These are phyloP conservation scores for Phania funesta DNA, from an alignment of 2,888 invertebrate genomes.

Conservation along the genomic window DNA sequence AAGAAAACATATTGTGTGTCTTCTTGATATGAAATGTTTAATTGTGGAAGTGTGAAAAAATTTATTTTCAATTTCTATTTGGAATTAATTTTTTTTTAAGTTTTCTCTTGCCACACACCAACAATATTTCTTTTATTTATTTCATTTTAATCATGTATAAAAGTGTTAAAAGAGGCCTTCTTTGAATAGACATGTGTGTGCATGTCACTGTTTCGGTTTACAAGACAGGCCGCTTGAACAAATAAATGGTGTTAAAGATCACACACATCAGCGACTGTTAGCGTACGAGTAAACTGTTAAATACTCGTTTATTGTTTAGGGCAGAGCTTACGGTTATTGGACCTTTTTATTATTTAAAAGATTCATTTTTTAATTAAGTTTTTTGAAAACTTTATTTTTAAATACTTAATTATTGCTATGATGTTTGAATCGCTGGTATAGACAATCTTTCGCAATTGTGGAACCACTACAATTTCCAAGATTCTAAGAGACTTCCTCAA, in stretches of 20 bases:
- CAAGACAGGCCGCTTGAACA: slow-evolving; percentile 23
- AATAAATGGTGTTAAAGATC: slow-evolving; percentile 62
- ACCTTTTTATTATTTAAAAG: not conserved
- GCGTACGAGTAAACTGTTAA: slow-evolving; percentile 1
- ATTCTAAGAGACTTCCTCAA: no score
- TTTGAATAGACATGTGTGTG: slow-evolving; percentile 3
- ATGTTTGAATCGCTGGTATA: no score
- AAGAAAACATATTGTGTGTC: slow-evolving; percentile 12
- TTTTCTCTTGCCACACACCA: slow-evolving; percentile 52
- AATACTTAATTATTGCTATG: not conserved
- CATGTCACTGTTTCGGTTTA: slow-evolving; percentile 13
- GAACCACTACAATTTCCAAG: no score
- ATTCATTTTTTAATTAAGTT: not conserved
- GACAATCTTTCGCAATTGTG: no score
- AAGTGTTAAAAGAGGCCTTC: slow-evolving; percentile 61
- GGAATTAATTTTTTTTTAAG: slow-evolving; percentile 12
- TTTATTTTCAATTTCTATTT: slow-evolving; percentile 47
- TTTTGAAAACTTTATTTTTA: not conserved
- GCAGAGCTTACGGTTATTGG: slow-evolving; percentile 7
- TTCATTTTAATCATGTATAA: slow-evolving; percentile 62
- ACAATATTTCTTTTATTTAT: slow-evolving; percentile 44
- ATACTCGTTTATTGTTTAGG: not conserved
- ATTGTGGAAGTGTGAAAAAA: slow-evolving; percentile 64
- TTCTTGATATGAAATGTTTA: slow-evolving; percentile 58
- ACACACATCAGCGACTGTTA: slow-evolving; percentile 30